Evolutionary conservation across 2,888 invertebrate genomes (phyloP).

Genomic region (Bedellia somnulentella): DNA sequence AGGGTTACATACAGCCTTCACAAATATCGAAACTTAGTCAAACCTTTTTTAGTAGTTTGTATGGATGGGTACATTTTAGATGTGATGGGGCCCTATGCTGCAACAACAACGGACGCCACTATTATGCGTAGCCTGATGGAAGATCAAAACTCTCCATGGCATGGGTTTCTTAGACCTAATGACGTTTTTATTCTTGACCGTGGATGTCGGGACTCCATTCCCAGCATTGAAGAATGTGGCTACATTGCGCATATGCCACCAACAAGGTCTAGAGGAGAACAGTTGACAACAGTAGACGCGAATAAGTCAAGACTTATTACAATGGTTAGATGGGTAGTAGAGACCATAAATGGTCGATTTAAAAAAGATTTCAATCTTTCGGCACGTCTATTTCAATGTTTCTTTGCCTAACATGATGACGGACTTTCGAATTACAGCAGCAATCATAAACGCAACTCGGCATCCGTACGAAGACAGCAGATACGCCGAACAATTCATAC

Average conservation of each 20-base stretch:
- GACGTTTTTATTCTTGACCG: constrained; percentile 12
- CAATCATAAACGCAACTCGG: no score
- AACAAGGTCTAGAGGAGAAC: constrained; percentile 6
- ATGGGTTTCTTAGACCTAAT: constrained; percentile 3
- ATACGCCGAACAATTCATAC: constrained; percentile 3
- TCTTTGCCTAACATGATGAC: neutral
- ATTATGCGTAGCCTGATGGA: constrained; percentile 3
- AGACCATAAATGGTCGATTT: constrained; percentile 8
- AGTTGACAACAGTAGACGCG: constrained; percentile 7
- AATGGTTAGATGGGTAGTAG: constrained; percentile 9
- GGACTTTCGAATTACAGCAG: constrained; percentile 4
- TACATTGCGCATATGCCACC: constrained; percentile 8
- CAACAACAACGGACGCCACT: constrained; percentile 6
- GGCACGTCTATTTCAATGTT: constrained; percentile 4
- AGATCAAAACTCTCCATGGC: neutral
- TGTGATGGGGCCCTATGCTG: constrained; percentile 7
- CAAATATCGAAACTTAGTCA: constrained; percentile 6
- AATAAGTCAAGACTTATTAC: constrained; percentile 9
- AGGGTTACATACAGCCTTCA: constrained; percentile 5
- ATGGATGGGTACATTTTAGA: constrained; percentile 7
- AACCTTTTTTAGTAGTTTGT: constrained; percentile 8
- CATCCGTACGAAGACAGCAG: no score
- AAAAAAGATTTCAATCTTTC: no score
- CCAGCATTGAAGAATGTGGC: constrained; percentile 7
- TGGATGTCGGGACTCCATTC: constrained; percentile 9